These are phyloP conservation scores for Geopemphigus sp. DNA, from an alignment of 1,140 invertebrate genomes.

Conservation along the genomic window DNA sequence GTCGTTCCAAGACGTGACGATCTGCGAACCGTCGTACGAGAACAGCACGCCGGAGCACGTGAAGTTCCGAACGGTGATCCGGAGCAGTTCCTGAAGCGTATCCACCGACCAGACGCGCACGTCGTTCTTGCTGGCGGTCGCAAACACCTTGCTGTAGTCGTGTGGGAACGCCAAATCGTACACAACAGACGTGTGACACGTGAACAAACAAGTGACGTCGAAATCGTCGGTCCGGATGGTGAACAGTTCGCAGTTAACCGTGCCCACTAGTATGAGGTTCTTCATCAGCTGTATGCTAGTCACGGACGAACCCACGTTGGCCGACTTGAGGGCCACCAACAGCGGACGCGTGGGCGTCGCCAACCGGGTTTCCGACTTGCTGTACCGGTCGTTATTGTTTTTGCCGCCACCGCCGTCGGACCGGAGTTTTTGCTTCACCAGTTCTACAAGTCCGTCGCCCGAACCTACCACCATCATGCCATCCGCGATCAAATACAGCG, in stretches of 20 bases:
- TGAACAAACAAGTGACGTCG: conserved; percentile 68
- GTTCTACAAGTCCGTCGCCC: conserved; percentile 76
- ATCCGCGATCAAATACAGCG: conserved; percentile 35
- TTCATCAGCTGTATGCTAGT: conserved; percentile 60
- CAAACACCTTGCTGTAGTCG: conserved; percentile 77
- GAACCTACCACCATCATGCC: conserved; percentile 67
- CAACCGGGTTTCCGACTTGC: conserved; percentile 50
- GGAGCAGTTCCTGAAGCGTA: conserved; percentile 73
- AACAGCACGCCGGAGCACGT: conserved; percentile 76
- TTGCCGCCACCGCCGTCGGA: conserved; percentile 40
- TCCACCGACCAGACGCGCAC: conserved; percentile 80
- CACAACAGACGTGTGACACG: conserved; percentile 77
- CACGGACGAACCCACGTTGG: conserved; percentile 39
- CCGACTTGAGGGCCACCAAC: conserved; percentile 47
- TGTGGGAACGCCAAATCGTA: conserved; percentile 81
- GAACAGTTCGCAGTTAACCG: conserved; percentile 78
- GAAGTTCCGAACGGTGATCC: conserved; percentile 83
- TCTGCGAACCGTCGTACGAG: conserved; percentile 70
- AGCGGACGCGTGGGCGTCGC: conserved; percentile 55
- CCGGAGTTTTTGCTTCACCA: conserved; percentile 61
- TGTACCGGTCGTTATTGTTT: conserved; percentile 16
- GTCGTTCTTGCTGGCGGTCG: conserved; percentile 77
- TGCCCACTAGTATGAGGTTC: conserved; percentile 67
- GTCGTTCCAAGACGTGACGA: conserved; percentile 74
- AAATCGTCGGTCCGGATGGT: conserved; percentile 65